Evolutionary conservation across 2,888 invertebrate genomes (phyloP), one percentile per base, ranked within the genome.

Genomic region (Ischnus inquisitorius): DNA sequence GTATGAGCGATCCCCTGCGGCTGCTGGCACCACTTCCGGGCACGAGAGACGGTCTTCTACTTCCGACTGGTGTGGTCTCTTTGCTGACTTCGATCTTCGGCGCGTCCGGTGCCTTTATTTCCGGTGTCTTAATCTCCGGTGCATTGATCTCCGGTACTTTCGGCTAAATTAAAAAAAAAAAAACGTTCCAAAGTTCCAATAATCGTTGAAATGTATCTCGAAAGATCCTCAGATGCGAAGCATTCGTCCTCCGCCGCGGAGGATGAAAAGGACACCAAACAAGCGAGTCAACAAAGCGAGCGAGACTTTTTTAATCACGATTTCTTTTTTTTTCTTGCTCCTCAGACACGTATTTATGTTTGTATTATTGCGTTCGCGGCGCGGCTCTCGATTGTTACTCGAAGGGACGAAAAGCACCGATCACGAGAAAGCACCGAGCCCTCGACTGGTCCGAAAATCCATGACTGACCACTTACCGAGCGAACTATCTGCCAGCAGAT

Each of bases 21-120:
- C 96, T 96, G 69, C 95, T 94, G 67, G 95, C 94, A 48, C 95
- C 95, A 77, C 95, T 95, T 94, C 95, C 89, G 14, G 97, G 97
- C 57, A 95, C 96, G 87, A 97, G 93, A 0, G 98, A 98, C 25
- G 96, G 95, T 92, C 97, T 97, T 88, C 97, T 95, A 89, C 95
- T 95, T 86, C 96, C 96, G 51, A 95, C 94, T 2, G 97, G 96
- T 28, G 97, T 96, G 90, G 96, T 97, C 92, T 98, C 98, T 83
- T 96, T 96, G 88, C 97, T 97, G 41, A 98, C 97, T 93, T 98
- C 98, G 92, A 98, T 97, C 94, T 97, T 97, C 10, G 97, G 97
- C 82, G 97, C 96, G 65, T 96, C 95, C 0, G 97, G 96, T 43
- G 94, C 92, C 89, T 94, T 95, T 85, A 94, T 94, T 87, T 94